Evolutionary conservation across 2,888 invertebrate species (phyloP), one percentile per base, ranked within the genome.

Genomic region (Fragum fragum): DNA sequence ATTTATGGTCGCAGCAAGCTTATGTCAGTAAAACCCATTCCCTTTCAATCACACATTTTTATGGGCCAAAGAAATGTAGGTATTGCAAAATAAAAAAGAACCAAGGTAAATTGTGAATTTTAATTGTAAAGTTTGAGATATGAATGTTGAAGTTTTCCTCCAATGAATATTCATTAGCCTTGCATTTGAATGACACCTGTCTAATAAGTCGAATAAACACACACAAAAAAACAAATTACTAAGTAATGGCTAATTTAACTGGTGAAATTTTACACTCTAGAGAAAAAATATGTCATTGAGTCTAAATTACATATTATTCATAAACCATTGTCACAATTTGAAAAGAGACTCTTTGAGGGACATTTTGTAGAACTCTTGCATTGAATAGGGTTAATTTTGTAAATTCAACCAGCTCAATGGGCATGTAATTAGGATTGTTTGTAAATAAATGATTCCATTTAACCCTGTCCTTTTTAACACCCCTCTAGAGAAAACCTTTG

Each of bases 301-400:
- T 29, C 28, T 59, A 11, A n/a, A 21, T 26, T 26, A 57, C 23
- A 23, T 26, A 28, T 9, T 59, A 66, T 66, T 66, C 66, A 66
- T 42, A 42, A 66, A 11, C 21, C 36, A 21, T 29, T 63, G 63
- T 63, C 23, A n/a, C n/a, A 18, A 36, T 66, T 42, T 36, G 23
- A 66, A 66, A 23, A 18, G 21, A 26, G 3, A n/a, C 61, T n/a
- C 16, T 23, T 9, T 23, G 16, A 66, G 21, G 57, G 57, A 57
- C 57, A 53, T 26, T 47, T 42, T 42, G 1, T 1, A 66, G 66
- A 26, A 3, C 26, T n/a, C n/a, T 26, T 66, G 21, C 11, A 23
- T 42, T 66, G 66, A 66, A 66, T 21, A 23, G 11, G 16, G 39
- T 66, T 66, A 42, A 66, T 66, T 66, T 42, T 66, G 39, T 42